Conservation (phyloP, 2,797 vertebrate genomes). For the Sebastiscus albofasciatus region DNA sequence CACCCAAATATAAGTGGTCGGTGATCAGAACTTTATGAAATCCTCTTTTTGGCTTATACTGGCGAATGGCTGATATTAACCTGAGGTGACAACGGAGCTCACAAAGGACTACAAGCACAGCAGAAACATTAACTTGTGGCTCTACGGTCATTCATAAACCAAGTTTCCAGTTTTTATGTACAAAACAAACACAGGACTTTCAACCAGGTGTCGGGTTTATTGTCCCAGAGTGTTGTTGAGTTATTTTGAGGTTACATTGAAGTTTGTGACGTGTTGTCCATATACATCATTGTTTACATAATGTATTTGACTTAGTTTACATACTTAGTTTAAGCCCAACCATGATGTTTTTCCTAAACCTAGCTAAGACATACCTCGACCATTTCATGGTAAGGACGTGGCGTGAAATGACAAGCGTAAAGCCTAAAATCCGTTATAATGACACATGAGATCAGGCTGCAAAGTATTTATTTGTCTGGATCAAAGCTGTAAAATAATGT, state of each 20-base stretch:
- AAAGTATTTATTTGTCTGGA: neutral
- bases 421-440: too few relatives aligned
- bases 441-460: too few relatives aligned
- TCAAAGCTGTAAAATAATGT: neutral
- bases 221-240: neutral
- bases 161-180: neutral
- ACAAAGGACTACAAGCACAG: neutral
- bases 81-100: neutral
- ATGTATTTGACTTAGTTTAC: too few relatives aligned
- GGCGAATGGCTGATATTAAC: neutral
- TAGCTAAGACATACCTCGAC: too few relatives aligned
- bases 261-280: rapidly evolving
- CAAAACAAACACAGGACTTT: neutral
- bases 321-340: too few relatives aligned
- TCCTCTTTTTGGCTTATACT: neutral
- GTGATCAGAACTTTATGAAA: neutral
- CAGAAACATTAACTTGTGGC: neutral
- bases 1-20: neutral
- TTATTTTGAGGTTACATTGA: neutral
- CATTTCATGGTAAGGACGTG: too few relatives aligned
- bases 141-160: rapidly evolving
- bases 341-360: too few relatives aligned
- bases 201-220: neutral
- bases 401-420: too few relatives aligned
- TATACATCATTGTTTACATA: neutral